phyloP scores from a whole-genome alignment of 2,797 vertebrate genomes.

The Epinephelus awoara region DNA sequence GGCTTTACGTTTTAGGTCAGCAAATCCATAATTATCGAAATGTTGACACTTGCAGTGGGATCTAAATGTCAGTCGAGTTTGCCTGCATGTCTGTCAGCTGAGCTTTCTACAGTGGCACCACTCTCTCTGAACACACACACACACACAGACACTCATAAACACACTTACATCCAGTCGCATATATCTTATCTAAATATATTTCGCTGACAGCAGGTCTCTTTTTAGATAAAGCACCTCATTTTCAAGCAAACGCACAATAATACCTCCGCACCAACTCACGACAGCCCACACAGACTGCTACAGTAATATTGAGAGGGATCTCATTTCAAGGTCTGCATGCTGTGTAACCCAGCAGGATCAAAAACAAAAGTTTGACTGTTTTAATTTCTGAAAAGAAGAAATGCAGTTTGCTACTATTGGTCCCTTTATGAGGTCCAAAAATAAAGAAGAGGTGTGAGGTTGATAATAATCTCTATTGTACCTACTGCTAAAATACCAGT shows the following conservation, averaged over 20 bases:
- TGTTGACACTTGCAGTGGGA: conserved; percentile 3
- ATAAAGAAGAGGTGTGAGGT: background rate
- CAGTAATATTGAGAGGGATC: background rate
- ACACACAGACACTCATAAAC: conserved; percentile 2
- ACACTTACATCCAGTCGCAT: background rate
- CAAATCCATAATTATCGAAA: conserved; percentile 29
- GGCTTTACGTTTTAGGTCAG: conserved; percentile 46
- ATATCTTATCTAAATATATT: background rate
- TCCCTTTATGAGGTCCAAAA: background rate
- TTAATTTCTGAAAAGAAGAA: background rate
- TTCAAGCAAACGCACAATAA: background rate
- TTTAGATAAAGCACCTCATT: conserved; percentile 20
- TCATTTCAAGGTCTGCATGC: background rate
- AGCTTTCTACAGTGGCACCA: background rate
- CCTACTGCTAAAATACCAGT: background rate
- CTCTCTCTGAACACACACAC: conserved; percentile 10
- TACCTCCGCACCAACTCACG: background rate
- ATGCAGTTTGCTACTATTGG: background rate
- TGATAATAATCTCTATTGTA: background rate
- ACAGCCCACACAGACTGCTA: conserved; percentile 4
- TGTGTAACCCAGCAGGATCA: background rate
- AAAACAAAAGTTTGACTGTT: background rate
- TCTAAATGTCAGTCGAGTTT: conserved; percentile 12
- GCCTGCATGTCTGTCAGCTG: conserved; percentile 12
- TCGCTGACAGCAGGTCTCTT: conserved; percentile 13